Percentiles rank a stretch among this genome's conserved stretches.
These are phyloP conservation scores for Cololabis saira DNA, from an alignment of 2,113 vertebrate species.

Conservation along the genomic window DNA sequence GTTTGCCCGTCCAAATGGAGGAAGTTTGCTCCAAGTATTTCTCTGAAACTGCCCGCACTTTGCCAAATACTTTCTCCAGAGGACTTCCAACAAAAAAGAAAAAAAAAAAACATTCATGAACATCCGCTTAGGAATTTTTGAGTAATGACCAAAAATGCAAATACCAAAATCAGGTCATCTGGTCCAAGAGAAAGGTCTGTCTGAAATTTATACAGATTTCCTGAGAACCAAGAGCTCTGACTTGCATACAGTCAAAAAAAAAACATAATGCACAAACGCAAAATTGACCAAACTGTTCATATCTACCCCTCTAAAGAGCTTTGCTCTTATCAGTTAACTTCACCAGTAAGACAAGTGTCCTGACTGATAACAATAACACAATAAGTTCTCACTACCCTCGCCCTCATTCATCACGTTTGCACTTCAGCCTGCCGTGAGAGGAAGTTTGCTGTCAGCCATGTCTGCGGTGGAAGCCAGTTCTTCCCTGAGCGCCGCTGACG, in stretches of 20 bases:
- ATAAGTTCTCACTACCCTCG: not conserved
- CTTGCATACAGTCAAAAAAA: too few species aligned
- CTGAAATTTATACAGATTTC: not conserved
- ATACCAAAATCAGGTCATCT: not conserved
- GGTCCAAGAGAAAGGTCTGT: not conserved
- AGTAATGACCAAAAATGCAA: not conserved
- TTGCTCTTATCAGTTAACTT: too few species aligned
- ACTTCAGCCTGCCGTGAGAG: not conserved
- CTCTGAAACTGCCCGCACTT: too few species aligned
- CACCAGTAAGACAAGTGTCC: not conserved
- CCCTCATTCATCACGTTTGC: slow-evolving; percentile 16
- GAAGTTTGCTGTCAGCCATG: slow-evolving; percentile 11
- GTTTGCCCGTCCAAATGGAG: too few species aligned
- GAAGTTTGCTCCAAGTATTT: too few species aligned
- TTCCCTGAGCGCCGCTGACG: slow-evolving; percentile 40
- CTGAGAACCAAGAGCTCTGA: not conserved
- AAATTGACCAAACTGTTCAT: too few species aligned
- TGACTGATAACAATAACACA: not conserved
- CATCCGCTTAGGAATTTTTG: not conserved
- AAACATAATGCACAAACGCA: too few species aligned
- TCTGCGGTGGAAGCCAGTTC: slow-evolving; percentile 24
- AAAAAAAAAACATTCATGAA: too few species aligned
- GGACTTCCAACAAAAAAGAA: too few species aligned
- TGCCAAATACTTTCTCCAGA: too few species aligned
- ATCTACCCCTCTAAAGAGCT: too few species aligned